phyloP scores from a whole-genome alignment of 2,888 invertebrate genomes.

The Carcina quercana region DNA sequence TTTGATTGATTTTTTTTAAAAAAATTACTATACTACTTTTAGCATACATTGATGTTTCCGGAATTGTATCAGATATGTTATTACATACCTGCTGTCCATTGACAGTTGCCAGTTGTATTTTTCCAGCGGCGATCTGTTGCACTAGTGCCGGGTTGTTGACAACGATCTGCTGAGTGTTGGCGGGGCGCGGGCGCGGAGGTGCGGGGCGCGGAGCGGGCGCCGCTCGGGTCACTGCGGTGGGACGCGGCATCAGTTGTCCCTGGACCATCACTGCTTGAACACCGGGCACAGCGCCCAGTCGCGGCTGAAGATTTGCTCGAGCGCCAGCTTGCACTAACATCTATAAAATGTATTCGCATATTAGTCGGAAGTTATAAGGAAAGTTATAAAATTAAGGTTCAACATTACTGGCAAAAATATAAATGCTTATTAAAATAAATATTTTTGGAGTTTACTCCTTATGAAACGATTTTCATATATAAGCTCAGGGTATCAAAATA shows the following conservation, averaged over 20 bases:
- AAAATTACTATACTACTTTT: too few species aligned
- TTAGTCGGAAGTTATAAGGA: slow-evolving; percentile 2
- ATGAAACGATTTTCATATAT: too few species aligned
- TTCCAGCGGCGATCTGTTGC: slow-evolving; percentile 87
- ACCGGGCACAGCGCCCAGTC: slow-evolving; percentile 38
- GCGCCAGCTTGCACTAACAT: slow-evolving; percentile 34
- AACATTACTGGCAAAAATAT: too few species aligned
- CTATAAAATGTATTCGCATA: too few species aligned
- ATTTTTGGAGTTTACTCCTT: too few species aligned
- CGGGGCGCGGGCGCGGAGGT: slow-evolving; percentile 38
- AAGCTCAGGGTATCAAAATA: too few species aligned
- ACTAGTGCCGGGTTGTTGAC: slow-evolving; percentile 85
- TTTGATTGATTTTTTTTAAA: too few species aligned
- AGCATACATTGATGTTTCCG: too few species aligned
- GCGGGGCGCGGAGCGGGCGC: slow-evolving; percentile 23
- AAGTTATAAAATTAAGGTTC: too few species aligned
- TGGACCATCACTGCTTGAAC: slow-evolving; percentile 56
- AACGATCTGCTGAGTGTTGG: slow-evolving; percentile 79
- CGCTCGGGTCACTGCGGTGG: slow-evolving; percentile 27
- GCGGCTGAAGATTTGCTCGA: slow-evolving; percentile 33
- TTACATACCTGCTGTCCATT: slow-evolving; percentile 86
- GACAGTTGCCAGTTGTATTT: slow-evolving; percentile 87
- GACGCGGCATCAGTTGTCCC: slow-evolving; percentile 34
- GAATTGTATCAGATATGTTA: too few species aligned
- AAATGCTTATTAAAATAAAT: too few species aligned